These are phyloP conservation scores for Marasmarcha lunaedactyla DNA, from an alignment of 2,888 invertebrate species.

Conservation along the genomic window DNA sequence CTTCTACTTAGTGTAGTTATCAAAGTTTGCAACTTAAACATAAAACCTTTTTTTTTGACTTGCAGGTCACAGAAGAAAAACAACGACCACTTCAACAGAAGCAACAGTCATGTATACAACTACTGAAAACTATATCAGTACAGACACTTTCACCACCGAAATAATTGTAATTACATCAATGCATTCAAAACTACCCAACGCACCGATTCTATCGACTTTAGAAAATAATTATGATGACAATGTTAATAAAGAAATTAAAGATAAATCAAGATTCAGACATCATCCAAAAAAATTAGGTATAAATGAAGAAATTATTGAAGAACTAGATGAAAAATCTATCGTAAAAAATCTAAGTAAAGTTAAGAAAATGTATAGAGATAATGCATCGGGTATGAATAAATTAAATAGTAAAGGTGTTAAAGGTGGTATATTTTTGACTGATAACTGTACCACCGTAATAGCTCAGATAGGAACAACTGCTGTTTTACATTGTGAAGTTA, in stretches of 20 bases:
- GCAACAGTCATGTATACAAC: conserved; percentile 35
- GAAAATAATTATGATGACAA: conserved; percentile 44
- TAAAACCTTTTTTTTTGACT: conserved; percentile 12
- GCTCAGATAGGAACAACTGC: conserved; percentile 75
- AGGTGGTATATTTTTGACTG: conserved; percentile 67
- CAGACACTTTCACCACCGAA: too few species aligned
- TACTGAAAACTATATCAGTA: too few species aligned
- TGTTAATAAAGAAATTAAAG: conserved; percentile 35
- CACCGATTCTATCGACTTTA: conserved; percentile 38
- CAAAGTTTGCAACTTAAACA: too few species aligned
- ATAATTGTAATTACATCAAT: conserved; percentile 25
- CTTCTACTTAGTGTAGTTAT: too few species aligned
- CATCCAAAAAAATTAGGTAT: conserved; percentile 35
- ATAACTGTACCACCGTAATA: conserved; percentile 73
- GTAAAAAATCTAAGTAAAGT: conserved; percentile 47
- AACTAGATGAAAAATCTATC: conserved; percentile 40
- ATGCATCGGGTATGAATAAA: conserved; percentile 50
- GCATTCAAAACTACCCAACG: conserved; percentile 49
- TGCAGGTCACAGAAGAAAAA: conserved; percentile 62
- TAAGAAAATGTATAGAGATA: conserved; percentile 66
- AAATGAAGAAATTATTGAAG: conserved; percentile 41
- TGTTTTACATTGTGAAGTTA: conserved; percentile 73
- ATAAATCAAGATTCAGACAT: conserved; percentile 25
- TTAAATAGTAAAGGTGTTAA: conserved; percentile 47
- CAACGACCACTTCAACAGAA: conserved; percentile 44